Evolutionary conservation across 2,113 vertebrate genomes (phyloP).

Genomic region (Prochilodus magdalenae): DNA sequence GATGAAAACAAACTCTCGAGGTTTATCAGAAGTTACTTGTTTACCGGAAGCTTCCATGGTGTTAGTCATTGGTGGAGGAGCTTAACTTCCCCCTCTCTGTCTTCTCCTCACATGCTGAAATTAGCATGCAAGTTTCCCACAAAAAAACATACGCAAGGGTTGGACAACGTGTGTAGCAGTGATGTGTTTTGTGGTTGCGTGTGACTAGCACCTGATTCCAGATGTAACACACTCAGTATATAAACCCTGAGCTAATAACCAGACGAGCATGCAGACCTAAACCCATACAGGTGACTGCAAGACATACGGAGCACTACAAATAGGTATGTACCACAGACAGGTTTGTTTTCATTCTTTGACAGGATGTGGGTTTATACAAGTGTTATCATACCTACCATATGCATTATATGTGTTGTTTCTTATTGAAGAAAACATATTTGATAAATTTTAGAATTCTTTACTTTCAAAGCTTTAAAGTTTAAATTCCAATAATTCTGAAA

Average conservation of each 20-base stretch:
- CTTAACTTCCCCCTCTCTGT: background rate
- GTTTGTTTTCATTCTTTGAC: too few relatives aligned
- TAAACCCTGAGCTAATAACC: background rate
- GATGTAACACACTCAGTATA: background rate
- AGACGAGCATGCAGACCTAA: background rate
- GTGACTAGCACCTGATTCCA: conserved; percentile 34
- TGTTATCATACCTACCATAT: too few relatives aligned
- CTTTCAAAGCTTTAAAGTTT: too few relatives aligned
- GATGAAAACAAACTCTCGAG: background rate
- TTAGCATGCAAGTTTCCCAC: background rate
- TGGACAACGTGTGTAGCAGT: background rate
- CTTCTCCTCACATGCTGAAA: background rate
- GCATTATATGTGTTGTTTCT: too few relatives aligned
- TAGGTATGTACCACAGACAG: too few relatives aligned
- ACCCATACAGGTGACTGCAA: too few relatives aligned
- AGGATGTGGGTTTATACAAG: too few relatives aligned
- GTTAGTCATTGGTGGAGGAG: background rate
- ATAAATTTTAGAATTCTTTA: too few relatives aligned
- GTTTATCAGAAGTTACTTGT: background rate
- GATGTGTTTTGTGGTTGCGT: background rate
- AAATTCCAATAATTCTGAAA: too few relatives aligned
- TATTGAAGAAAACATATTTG: too few relatives aligned
- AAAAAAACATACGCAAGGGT: background rate
- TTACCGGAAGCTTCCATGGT: background rate
- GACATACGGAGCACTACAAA: too few relatives aligned